Evolutionary conservation across 2,888 invertebrate genomes (phyloP), one percentile per base, ranked within the genome.

Genomic region (Epicampocera succincta): DNA sequence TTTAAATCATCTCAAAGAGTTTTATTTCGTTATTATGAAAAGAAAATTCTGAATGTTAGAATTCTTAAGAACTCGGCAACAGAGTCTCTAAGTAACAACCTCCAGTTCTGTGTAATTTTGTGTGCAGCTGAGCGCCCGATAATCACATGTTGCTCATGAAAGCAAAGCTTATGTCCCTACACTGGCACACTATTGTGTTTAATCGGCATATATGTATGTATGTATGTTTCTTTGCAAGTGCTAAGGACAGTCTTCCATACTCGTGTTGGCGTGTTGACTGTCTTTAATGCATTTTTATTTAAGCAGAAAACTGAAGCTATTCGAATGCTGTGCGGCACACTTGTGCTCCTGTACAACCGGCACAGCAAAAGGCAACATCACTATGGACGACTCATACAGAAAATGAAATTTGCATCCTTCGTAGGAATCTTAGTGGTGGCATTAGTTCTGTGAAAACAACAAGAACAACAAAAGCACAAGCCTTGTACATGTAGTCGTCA

Each of bases 221-320:
- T n/a, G n/a, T n/a, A n/a, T n/a, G n/a, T n/a, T n/a, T n/a, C n/a
- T n/a, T n/a, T n/a, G n/a, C n/a, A n/a, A 33, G 25, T 25, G 21
- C 21, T 58, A 33, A 40, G 29, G n/a, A 50, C 25, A 48, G 46
- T 25, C 71, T 71, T 61, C 15, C 17, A 38, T 60, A 60, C n/a
- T n/a, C n/a, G n/a, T n/a, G n/a, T 63, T 61, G 58, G 33, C 63
- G 68, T 74, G 73, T 65, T 65, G 63, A 74, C 69, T 74, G 48
- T n/a, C 48, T 58, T 75, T 29, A 60, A 60, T 44, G 46, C 15
- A 15, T 58, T 71, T 58, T 40, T 50, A 33, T 46, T 48, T 33
- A 65, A 58, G 17, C 40, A 44, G 44, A 44, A 68, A 38, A 2
- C 60, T 52, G 13, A 6, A 54, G 15, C 15, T 73, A 21, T 25